A percentile compares a stretch with the other conserved stretches of the same genome.
phyloP scores from a whole-genome alignment of 35 echinoderm and acorn worm species.

The Lytechinus variegatus region DNA sequence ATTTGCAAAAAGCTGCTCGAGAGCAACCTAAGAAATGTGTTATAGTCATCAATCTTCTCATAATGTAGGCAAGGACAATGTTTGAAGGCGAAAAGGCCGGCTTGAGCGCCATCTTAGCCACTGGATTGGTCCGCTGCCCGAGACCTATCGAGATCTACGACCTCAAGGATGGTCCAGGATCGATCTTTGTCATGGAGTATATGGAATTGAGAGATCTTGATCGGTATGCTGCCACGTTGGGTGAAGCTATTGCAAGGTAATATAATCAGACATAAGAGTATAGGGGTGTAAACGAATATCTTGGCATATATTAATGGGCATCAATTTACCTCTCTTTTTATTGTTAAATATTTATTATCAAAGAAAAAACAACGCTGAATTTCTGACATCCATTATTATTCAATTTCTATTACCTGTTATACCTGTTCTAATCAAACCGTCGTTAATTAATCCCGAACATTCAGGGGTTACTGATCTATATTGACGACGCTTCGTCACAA shows the following conservation, averaged over 20 bases:
- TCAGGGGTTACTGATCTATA: no score
- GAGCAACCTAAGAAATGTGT: neutral
- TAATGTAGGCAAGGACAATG: conserved; percentile 68
- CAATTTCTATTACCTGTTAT: no score
- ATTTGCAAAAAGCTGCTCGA: no score
- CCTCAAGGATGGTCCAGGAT: conserved; percentile 41
- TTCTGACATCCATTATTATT: no score
- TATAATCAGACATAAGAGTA: conserved; percentile 50
- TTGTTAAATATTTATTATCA: no score
- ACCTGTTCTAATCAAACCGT: no score
- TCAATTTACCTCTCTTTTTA: no score
- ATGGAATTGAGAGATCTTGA: conserved; percentile 80
- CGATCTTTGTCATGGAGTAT: conserved; percentile 85
- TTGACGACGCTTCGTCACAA: no score
- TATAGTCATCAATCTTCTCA: neutral
- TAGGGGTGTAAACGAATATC: neutral
- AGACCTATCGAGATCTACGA: conserved; percentile 67
- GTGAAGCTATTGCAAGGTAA: conserved; percentile 86
- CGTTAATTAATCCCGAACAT: no score
- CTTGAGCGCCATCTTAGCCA: conserved; percentile 72
- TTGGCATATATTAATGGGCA: no score
- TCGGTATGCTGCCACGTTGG: conserved; percentile 62
- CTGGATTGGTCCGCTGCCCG: conserved; percentile 71
- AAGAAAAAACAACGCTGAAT: no score
- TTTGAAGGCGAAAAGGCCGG: conserved; percentile 87